phyloP scores from a whole-genome alignment of 2,113 vertebrate species.

The Sylvietta virens region DNA sequence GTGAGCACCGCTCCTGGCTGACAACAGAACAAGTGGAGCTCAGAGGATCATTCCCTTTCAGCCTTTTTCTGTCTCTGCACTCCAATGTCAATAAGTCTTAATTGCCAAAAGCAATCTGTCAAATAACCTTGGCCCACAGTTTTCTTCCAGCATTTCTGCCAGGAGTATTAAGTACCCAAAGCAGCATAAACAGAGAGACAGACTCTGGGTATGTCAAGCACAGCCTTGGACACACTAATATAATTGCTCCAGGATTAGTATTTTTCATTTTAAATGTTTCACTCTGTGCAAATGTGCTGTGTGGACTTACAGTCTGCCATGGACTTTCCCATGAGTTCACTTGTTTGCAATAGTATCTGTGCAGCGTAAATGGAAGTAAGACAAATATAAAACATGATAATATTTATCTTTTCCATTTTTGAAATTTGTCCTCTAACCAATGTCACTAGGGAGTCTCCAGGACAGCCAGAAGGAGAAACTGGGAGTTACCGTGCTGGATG shows the following conservation, averaged over 20 bases:
- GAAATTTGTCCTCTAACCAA: neutral
- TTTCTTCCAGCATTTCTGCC: neutral
- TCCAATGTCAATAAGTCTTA: neutral
- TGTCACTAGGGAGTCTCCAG: neutral
- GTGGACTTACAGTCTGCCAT: neutral
- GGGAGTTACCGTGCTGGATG: neutral
- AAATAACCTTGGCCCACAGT: neutral
- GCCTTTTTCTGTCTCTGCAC: neutral
- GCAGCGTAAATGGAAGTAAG: neutral
- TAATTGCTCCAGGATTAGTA: neutral
- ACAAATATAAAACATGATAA: neutral
- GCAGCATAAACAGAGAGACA: neutral
- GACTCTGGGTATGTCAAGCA: neutral
- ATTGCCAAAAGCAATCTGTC: neutral
- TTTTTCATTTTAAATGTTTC: neutral
- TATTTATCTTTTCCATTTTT: neutral
- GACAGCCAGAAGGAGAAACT: neutral
- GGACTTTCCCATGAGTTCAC: neutral
- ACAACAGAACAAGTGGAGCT: neutral
- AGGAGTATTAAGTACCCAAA: neutral
- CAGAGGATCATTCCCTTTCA: neutral
- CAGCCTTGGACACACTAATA: neutral
- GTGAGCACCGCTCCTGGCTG: neutral
- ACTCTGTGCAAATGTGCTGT: neutral
- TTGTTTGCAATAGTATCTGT: neutral